Percentiles rank a stretch among this genome's conserved stretches.
Evolutionary conservation across 2,888 invertebrate species (phyloP).

Genomic region (Tryphoninae sp.): DNA sequence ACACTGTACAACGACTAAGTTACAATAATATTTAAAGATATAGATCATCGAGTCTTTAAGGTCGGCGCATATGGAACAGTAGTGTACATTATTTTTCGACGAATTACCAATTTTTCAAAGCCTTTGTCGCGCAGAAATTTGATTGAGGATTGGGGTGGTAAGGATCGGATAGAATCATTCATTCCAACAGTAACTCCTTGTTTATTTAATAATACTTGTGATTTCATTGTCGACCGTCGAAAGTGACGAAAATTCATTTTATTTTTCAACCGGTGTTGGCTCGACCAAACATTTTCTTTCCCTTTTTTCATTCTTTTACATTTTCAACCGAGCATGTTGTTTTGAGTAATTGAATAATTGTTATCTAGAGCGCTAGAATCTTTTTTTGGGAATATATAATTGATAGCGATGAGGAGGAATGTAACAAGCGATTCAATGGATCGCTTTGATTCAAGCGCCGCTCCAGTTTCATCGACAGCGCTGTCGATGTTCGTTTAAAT

Average conservation of each 20-base stretch:
- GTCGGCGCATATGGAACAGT: conserved; percentile 44
- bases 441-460: conserved; percentile 18
- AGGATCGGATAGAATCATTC: not conserved
- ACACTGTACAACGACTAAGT: conserved; percentile 78
- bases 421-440: not conserved
- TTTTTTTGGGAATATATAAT: conserved; percentile 20
- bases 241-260: not conserved
- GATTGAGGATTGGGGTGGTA: conserved; percentile 55
- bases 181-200: not conserved
- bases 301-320: not conserved
- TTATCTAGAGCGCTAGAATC: conserved; percentile 16
- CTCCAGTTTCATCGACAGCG: conserved; percentile 40
- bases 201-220: not conserved
- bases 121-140: conserved; percentile 50
- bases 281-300: conserved; percentile 5
- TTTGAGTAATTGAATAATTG: conserved; percentile 30
- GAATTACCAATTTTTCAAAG: conserved; percentile 41
- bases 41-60: conserved; percentile 59
- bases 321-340: conserved; percentile 22
- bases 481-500: conserved; percentile 36
- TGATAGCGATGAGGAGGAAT: not conserved
- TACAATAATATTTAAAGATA: conserved; percentile 75
- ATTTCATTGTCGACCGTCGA: not conserved
- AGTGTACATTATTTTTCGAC: conserved; percentile 43
- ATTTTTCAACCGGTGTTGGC: conserved; percentile 3